Conservation (phyloP, 2,797 vertebrate species). For the Sebastes baramenuke region DNA sequence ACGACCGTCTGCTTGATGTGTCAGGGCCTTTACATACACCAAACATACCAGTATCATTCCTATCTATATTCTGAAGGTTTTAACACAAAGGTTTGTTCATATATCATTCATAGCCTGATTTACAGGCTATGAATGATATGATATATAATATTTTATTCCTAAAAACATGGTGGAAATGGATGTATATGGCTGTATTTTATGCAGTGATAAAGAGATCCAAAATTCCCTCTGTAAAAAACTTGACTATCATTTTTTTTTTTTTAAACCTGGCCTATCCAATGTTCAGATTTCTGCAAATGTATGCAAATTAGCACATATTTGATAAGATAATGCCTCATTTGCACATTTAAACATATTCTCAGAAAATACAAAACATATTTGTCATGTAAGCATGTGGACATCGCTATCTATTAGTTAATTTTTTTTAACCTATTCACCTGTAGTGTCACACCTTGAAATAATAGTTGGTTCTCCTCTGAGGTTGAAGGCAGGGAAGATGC, state of each 20-base stretch:
- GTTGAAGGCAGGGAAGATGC: slow-evolving; percentile 16
- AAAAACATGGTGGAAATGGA: background rate
- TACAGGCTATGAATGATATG: no score
- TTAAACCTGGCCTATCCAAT: no score
- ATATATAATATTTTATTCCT: background rate
- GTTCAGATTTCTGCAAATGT: no score
- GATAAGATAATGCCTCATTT: background rate
- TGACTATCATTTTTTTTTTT: fast-evolving
- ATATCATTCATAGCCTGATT: background rate
- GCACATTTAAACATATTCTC: background rate
- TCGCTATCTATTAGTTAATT: background rate
- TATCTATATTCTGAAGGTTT: background rate
- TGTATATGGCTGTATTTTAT: background rate
- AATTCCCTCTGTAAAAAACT: background rate
- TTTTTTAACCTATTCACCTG: background rate
- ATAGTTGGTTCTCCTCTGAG: background rate
- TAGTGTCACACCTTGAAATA: background rate
- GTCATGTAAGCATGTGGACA: background rate
- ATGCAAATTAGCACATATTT: background rate
- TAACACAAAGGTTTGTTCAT: background rate
- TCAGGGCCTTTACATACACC: background rate
- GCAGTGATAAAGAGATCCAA: fast-evolving
- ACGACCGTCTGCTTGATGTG: no score
- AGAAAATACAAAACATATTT: background rate
- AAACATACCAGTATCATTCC: background rate